These are phyloP conservation scores for Sarcophaga peregrina DNA, from an alignment of 1,140 invertebrate genomes.

Conservation along the genomic window DNA sequence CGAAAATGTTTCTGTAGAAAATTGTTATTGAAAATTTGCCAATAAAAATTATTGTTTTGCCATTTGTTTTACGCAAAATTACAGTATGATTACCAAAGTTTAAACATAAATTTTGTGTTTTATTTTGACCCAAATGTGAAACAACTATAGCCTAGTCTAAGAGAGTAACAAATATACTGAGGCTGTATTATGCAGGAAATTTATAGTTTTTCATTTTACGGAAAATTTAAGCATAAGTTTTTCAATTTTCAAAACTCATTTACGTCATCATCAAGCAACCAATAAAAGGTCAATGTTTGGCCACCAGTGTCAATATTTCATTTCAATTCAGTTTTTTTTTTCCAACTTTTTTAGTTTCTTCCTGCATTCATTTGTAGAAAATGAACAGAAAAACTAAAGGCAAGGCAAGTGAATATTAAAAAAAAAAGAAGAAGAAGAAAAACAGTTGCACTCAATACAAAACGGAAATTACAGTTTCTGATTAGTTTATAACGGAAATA, in stretches of 20 bases:
- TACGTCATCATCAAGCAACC: not conserved
- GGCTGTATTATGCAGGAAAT: no score
- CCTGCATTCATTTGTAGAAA: slow-evolving; percentile 5
- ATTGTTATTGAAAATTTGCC: no score
- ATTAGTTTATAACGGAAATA: slow-evolving; percentile 47
- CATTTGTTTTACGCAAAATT: no score
- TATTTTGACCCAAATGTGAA: no score
- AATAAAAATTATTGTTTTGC: no score
- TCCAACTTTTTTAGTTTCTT: not conserved
- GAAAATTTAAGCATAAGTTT: no score
- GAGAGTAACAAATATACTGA: no score
- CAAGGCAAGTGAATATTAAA: not conserved
- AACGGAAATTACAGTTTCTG: slow-evolving; percentile 47
- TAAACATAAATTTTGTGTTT: no score
- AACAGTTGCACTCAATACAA: slow-evolving; percentile 36
- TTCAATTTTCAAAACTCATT: not conserved
- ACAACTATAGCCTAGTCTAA: no score
- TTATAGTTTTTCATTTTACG: no score
- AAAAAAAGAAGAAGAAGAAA: slow-evolving; percentile 27
- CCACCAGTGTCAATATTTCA: not conserved
- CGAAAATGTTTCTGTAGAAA: no score
- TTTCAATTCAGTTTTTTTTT: not conserved
- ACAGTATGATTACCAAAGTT: no score
- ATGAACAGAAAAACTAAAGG: not conserved
- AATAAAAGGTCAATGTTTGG: slow-evolving; percentile 30